phyloP scores from a whole-genome alignment of 2,888 invertebrate species.

The Pristionchus japonicus region DNA sequence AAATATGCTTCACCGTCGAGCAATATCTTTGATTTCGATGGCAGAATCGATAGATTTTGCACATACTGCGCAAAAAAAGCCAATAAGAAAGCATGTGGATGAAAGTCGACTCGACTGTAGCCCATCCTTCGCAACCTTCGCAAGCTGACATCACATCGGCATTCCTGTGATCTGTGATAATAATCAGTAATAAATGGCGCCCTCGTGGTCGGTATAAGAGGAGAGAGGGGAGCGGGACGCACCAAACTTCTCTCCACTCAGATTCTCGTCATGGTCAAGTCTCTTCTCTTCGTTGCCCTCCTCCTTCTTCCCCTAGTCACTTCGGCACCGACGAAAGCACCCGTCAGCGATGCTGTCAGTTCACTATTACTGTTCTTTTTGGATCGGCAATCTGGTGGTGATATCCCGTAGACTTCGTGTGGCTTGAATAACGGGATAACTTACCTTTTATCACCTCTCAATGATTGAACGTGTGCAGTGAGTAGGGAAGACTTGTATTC shows the following conservation, averaged over 20 bases:
- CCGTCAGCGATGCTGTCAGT: neutral
- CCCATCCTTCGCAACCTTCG: neutral
- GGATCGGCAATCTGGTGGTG: too few species aligned
- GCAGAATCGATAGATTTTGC: too few species aligned
- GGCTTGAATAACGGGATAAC: neutral
- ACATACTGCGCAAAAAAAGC: too few species aligned
- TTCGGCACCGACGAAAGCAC: neutral
- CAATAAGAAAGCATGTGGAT: too few species aligned
- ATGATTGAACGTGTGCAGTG: too few species aligned
- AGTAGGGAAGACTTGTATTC: too few species aligned
- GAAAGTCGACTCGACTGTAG: neutral
- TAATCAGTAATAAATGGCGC: constrained; percentile 11
- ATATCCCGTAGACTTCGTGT: neutral
- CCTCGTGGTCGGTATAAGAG: constrained; percentile 14
- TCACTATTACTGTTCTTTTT: neutral
- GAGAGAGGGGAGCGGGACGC: neutral
- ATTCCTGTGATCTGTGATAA: neutral
- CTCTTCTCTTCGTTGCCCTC: neutral
- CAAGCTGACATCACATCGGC: neutral
- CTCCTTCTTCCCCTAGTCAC: neutral
- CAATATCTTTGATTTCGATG: too few species aligned
- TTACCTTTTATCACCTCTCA: too few species aligned
- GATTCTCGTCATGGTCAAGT: neutral
- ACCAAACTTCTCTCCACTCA: neutral
- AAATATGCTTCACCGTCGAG: too few species aligned